phyloP scores from a whole-genome alignment of 2,888 invertebrate genomes.

The Alsophila aescularia region DNA sequence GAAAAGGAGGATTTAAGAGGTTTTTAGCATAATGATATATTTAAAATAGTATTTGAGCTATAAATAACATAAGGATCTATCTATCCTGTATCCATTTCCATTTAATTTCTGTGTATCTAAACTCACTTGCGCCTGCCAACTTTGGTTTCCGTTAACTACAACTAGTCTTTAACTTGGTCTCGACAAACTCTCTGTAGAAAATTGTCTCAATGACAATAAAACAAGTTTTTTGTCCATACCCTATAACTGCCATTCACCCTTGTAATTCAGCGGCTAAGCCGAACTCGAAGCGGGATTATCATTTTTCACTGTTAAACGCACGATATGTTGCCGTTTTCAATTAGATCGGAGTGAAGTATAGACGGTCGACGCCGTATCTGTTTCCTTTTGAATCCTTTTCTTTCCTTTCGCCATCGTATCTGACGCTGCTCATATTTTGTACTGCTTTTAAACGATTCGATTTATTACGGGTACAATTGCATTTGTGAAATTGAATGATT shows the following conservation, averaged over 20 bases:
- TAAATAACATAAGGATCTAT: too few species aligned
- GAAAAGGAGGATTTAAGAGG: too few species aligned
- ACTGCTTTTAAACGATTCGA: constrained; percentile 18
- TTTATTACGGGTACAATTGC: constrained; percentile 21
- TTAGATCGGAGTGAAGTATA: constrained; percentile 50
- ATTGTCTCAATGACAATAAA: background rate
- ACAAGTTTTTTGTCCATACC: background rate
- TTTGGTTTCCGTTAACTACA: too few species aligned
- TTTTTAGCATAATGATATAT: too few species aligned
- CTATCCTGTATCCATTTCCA: too few species aligned
- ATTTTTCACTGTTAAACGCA: constrained; percentile 47
- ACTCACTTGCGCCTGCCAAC: too few species aligned
- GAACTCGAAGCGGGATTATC: constrained; percentile 40
- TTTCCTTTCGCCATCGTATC: constrained; percentile 18
- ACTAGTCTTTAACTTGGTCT: too few species aligned
- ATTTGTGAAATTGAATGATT: background rate
- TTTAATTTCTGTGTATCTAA: too few species aligned
- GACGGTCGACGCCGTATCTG: constrained; percentile 33
- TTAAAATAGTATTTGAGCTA: too few species aligned
- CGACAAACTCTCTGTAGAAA: background rate
- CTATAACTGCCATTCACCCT: constrained; percentile 19
- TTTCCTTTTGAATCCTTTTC: constrained; percentile 19
- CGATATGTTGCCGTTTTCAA: constrained; percentile 44
- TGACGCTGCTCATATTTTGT: constrained; percentile 19
- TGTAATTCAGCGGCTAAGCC: constrained; percentile 26